Evolutionary conservation across 2,888 invertebrate genomes (phyloP).

Genomic region (Orthonevra nobilis): DNA sequence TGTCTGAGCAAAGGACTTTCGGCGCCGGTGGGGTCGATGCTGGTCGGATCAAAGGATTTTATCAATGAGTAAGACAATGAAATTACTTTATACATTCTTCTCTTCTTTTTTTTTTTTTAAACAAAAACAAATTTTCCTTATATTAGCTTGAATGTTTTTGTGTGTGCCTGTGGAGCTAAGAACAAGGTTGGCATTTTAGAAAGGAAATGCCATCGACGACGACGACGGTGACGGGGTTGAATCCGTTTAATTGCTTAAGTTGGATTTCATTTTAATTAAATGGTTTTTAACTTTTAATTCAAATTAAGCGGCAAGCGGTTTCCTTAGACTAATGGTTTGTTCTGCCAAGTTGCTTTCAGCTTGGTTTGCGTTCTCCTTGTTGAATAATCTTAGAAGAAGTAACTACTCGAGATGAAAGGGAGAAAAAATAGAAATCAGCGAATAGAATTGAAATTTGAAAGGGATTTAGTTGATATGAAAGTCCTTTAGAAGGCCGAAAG

Average conservation of each 20-base stretch:
- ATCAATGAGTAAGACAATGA: constrained; percentile 83
- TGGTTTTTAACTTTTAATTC: constrained; percentile 41
- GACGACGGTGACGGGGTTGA: constrained; percentile 4
- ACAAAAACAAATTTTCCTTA: constrained; percentile 5
- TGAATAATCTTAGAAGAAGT: neutral
- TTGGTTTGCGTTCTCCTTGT: constrained; percentile 2
- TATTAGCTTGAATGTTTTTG: neutral
- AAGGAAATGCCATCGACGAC: no score
- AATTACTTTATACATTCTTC: no score
- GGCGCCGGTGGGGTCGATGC: constrained; percentile 92
- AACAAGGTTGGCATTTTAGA: no score
- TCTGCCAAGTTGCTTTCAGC: no score
- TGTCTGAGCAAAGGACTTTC: constrained; percentile 96
- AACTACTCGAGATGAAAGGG: neutral
- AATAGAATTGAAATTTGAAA: no score
- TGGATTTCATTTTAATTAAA: constrained; percentile 54
- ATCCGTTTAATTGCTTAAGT: constrained; percentile 41
- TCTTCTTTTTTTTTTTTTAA: constrained; percentile 15
- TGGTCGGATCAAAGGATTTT: constrained; percentile 88
- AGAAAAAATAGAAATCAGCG: no score
- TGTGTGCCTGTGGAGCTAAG: neutral
- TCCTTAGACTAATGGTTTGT: neutral
- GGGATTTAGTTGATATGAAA: no score
- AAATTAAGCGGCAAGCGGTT: constrained; percentile 2
- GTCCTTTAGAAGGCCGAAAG: no score